Evolutionary conservation across 2,113 vertebrate genomes (phyloP).

Genomic region (Cnemophilus loriae): DNA sequence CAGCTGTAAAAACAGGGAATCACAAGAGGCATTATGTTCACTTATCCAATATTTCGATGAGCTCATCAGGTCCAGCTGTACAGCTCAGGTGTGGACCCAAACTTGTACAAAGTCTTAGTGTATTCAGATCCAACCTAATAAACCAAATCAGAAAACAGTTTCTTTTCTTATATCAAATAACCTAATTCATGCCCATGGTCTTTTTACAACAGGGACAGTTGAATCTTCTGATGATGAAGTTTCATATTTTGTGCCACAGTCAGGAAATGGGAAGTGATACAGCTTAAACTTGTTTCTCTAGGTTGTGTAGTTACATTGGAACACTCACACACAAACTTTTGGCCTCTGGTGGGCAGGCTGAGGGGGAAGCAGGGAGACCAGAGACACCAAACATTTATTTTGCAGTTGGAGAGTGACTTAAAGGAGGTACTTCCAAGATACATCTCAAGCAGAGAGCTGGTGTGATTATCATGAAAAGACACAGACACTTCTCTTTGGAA

Average conservation of each 20-base stretch:
- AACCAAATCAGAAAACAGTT: neutral
- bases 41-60: neutral
- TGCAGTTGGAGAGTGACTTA: neutral
- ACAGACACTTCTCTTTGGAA: neutral
- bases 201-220: neutral
- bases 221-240: neutral
- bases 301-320: neutral
- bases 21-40: neutral
- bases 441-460: neutral
- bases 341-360: neutral
- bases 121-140: neutral
- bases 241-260: neutral
- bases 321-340: neutral
- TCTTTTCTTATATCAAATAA: neutral
- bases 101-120: neutral
- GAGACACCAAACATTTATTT: neutral
- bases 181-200: neutral
- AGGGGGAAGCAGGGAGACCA: neutral
- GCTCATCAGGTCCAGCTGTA: neutral
- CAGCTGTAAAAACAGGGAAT: constrained; percentile 21
- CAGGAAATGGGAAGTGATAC: neutral
- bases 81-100: constrained; percentile 1
- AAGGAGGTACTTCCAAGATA: neutral
- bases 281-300: neutral
- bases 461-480: neutral